Evolutionary conservation across 2,888 invertebrate genomes (phyloP).

Genomic region (Ctena decussata): DNA sequence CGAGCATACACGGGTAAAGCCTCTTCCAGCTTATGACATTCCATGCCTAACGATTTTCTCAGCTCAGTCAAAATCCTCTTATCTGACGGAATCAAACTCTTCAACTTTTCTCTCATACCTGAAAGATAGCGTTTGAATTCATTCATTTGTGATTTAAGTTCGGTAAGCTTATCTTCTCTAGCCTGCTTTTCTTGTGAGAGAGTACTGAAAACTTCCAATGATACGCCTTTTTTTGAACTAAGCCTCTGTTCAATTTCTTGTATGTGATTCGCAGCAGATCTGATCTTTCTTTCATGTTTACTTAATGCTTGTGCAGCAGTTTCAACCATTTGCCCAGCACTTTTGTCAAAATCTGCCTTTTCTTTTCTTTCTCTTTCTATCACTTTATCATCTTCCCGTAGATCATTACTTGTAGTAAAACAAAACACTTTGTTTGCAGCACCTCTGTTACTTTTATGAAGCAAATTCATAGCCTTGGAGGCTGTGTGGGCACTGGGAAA

Average conservation of each 20-base stretch:
- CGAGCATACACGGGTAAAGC: slow-evolving; percentile 80
- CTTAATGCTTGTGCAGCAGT: not conserved
- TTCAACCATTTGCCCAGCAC: not conserved
- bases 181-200: slow-evolving; percentile 24
- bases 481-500: slow-evolving; percentile 29
- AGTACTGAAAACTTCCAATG: slow-evolving; percentile 20
- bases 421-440: slow-evolving; percentile 30
- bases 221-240: not conserved
- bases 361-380: not conserved
- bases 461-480: slow-evolving; percentile 2
- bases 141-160: slow-evolving; percentile 59
- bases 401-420: slow-evolving; percentile 28
- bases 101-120: slow-evolving; percentile 18
- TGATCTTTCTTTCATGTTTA: slow-evolving; percentile 25
- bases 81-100: not conserved
- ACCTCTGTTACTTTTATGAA: slow-evolving; percentile 42
- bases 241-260: not conserved
- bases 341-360: not conserved
- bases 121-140: slow-evolving; percentile 57
- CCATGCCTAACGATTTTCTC: slow-evolving; percentile 62
- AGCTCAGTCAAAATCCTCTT: slow-evolving; percentile 34
- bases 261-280: not conserved
- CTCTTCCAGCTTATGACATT: slow-evolving; percentile 62
- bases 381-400: not conserved
- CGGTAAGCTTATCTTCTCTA: slow-evolving; percentile 62